Conservation (phyloP, 2,888 invertebrate genomes). For the Nudaria mundana region DNA sequence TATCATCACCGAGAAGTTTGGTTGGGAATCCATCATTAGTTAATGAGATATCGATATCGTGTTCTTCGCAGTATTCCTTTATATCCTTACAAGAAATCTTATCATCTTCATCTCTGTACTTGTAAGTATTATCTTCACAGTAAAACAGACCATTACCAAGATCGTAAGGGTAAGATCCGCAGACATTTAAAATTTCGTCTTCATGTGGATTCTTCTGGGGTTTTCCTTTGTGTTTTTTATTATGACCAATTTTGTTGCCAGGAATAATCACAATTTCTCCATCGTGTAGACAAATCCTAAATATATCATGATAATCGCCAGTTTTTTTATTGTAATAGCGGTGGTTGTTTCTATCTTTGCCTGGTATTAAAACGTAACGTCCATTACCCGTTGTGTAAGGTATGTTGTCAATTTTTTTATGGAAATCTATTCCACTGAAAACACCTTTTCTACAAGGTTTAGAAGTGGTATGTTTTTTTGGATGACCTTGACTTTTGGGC, state of each 20-base stretch:
- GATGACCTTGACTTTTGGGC: too few species aligned
- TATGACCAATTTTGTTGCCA: not conserved
- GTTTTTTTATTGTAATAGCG: conserved; percentile 4
- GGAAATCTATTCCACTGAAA: not conserved
- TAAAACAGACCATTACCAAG: not conserved
- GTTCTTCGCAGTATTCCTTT: not conserved
- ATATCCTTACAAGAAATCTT: not conserved
- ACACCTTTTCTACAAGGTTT: not conserved
- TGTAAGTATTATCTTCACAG: not conserved
- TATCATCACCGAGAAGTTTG: not conserved
- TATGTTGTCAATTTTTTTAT: not conserved
- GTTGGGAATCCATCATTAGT: not conserved
- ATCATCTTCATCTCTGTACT: not conserved
- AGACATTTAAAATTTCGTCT: not conserved
- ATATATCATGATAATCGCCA: not conserved
- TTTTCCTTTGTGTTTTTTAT: not conserved
- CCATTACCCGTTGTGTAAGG: conserved; percentile 7
- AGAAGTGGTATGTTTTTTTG: too few species aligned
- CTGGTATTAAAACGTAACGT: conserved; percentile 4
- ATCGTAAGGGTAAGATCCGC: not conserved
- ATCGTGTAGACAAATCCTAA: not conserved
- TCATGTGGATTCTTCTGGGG: not conserved
- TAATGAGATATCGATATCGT: not conserved
- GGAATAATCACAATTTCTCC: conserved; percentile 3
- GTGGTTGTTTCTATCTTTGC: not conserved